Evolutionary conservation across 23 tunicate species (phyloP).

Genomic region (Styela plicata): DNA sequence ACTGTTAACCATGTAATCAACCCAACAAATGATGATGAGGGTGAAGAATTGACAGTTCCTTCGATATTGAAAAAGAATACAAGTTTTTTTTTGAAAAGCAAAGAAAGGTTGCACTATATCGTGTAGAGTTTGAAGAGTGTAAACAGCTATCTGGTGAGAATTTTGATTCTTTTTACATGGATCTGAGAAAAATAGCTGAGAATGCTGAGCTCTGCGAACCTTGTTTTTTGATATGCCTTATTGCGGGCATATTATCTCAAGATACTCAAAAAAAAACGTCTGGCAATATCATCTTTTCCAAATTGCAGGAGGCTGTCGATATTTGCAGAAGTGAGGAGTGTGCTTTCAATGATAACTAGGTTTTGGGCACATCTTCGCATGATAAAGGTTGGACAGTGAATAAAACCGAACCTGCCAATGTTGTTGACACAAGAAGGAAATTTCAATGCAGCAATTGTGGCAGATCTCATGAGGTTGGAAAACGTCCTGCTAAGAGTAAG

Average conservation of each 20-base stretch:
- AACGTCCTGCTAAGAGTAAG: not conserved
- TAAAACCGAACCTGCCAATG: not conserved
- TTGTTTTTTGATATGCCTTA: not conserved
- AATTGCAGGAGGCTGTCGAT: not conserved
- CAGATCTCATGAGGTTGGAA: not conserved
- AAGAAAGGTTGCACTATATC: not conserved
- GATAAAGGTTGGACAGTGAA: not conserved
- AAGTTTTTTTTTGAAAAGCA: not conserved
- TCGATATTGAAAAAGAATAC: not conserved
- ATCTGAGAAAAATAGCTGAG: not conserved
- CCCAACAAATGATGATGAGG: too few species aligned
- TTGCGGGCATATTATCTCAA: not conserved
- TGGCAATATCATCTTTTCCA: not conserved
- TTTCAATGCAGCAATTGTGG: not conserved
- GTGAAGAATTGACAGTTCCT: too few species aligned
- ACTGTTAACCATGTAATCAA: too few species aligned
- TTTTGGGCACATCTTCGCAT: not conserved
- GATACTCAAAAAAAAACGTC: not conserved
- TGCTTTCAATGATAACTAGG: not conserved
- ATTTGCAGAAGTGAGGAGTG: not conserved
- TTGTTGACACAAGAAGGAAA: not conserved
- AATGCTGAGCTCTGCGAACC: not conserved
- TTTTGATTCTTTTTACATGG: not conserved
- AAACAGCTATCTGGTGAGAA: not conserved
- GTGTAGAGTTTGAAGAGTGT: not conserved